Percentiles rank a stretch among this genome's conserved stretches.
phyloP scores from a whole-genome alignment of 2,888 invertebrate genomes.

The Cheiracanthium punctorium region DNA sequence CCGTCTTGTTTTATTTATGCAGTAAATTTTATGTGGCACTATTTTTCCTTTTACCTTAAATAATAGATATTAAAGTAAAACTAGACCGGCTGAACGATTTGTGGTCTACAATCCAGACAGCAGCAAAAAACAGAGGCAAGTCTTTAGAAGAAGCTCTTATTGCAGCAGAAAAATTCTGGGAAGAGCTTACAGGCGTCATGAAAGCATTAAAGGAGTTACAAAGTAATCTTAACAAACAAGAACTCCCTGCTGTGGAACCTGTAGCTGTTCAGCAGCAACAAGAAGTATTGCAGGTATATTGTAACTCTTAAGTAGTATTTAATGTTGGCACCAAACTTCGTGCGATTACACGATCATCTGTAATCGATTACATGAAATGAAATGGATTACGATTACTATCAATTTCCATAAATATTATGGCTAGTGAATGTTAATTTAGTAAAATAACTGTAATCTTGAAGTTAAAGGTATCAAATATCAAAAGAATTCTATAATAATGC shows the following conservation, averaged over 20 bases:
- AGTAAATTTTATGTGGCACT: too few species aligned
- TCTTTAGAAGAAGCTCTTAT: constrained; percentile 91
- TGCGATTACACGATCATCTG: too few species aligned
- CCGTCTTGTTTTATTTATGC: too few species aligned
- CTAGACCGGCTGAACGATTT: constrained; percentile 91
- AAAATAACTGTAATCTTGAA: too few species aligned
- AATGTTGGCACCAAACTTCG: too few species aligned
- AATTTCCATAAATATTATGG: too few species aligned
- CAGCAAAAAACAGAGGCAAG: constrained; percentile 87
- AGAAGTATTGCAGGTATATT: constrained; percentile 81
- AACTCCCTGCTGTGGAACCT: constrained; percentile 95
- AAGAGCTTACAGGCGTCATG: constrained; percentile 91
- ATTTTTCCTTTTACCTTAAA: not conserved
- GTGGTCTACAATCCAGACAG: constrained; percentile 94
- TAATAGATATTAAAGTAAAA: constrained; percentile 90
- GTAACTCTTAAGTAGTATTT: too few species aligned
- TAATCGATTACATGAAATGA: too few species aligned
- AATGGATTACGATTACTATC: too few species aligned
- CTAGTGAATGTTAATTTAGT: too few species aligned
- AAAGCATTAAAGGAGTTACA: constrained; percentile 90
- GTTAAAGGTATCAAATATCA: too few species aligned
- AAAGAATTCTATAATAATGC: too few species aligned
- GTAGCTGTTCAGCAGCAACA: constrained; percentile 94
- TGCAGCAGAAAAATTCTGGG: constrained; percentile 96
- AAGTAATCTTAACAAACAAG: constrained; percentile 89